Conservation (phyloP, 2,113 vertebrate species). For the Microtus montanus region DNA sequence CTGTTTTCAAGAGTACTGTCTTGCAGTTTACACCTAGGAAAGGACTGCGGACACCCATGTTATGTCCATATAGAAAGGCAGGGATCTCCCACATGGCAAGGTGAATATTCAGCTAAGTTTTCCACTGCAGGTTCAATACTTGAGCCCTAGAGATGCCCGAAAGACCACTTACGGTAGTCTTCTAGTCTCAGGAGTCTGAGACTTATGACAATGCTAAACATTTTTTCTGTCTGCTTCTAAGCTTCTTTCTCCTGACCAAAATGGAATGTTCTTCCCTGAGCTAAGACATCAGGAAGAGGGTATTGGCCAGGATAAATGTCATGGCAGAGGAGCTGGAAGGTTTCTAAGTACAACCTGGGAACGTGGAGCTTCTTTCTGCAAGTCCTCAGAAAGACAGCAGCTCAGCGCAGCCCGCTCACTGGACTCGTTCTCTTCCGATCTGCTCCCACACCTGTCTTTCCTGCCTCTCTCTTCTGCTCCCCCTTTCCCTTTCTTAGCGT, state of each 20-base stretch:
- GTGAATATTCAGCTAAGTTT: background rate
- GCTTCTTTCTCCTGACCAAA: slow-evolving; percentile 62
- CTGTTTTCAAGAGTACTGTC: background rate
- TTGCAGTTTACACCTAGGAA: background rate
- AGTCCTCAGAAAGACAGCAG: slow-evolving; percentile 47
- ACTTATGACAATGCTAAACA: background rate
- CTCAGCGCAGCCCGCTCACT: slow-evolving; percentile 21
- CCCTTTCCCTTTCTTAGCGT: too few relatives aligned
- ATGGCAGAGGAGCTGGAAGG: slow-evolving; percentile 56
- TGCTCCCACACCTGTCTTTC: slow-evolving; percentile 34
- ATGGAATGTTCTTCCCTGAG: slow-evolving; percentile 29
- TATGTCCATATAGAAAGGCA: background rate
- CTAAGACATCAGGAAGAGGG: slow-evolving; percentile 57
- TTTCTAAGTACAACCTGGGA: slow-evolving; percentile 68
- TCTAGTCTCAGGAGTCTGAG: background rate
- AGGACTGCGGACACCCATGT: background rate
- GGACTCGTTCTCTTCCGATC: slow-evolving; percentile 41
- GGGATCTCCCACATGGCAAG: background rate
- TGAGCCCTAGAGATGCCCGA: background rate
- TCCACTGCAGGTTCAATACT: background rate
- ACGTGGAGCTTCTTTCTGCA: slow-evolving; percentile 56
- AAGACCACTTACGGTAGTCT: background rate
- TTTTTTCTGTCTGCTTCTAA: slow-evolving; percentile 54
- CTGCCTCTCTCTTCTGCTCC: background rate
- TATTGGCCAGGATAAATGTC: slow-evolving; percentile 57